phyloP scores from a whole-genome alignment of 2,113 vertebrate genomes.

The Dasyurus viverrinus region DNA sequence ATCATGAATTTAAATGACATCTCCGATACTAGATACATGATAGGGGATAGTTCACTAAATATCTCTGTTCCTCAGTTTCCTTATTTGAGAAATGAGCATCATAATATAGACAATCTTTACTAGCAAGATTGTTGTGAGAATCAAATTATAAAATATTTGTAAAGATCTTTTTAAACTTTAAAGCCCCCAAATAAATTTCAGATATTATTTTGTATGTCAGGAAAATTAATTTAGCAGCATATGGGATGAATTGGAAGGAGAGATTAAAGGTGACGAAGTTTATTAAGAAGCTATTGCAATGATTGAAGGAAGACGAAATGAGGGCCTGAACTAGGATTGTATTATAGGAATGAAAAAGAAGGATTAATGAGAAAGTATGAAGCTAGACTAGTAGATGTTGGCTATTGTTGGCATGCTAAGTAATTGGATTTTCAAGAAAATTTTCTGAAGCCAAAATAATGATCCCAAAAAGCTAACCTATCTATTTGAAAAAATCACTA shows the following conservation, averaged over 20 bases:
- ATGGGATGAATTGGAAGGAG: too few species aligned
- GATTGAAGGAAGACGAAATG: neutral
- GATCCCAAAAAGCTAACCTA: neutral
- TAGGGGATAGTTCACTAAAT: neutral
- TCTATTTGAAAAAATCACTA: neutral
- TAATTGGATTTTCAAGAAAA: neutral
- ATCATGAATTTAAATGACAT: too few species aligned
- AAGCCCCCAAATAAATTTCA: too few species aligned
- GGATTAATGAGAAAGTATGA: neutral
- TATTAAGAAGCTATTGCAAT: neutral
- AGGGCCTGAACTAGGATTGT: neutral
- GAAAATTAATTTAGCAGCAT: too few species aligned
- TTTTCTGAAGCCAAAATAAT: neutral
- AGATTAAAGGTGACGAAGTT: too few species aligned
- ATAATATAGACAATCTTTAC: neutral
- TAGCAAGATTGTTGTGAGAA: too few species aligned
- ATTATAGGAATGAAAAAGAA: neutral
- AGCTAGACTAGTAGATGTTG: neutral
- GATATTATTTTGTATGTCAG: too few species aligned
- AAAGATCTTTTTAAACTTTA: too few species aligned
- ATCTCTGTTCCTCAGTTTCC: neutral
- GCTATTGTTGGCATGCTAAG: neutral
- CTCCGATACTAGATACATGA: neutral
- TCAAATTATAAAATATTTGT: too few species aligned
- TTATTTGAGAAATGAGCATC: neutral